Conservation (phyloP, 1,140 invertebrate species). For the Aphaenogaster rudis region DNA sequence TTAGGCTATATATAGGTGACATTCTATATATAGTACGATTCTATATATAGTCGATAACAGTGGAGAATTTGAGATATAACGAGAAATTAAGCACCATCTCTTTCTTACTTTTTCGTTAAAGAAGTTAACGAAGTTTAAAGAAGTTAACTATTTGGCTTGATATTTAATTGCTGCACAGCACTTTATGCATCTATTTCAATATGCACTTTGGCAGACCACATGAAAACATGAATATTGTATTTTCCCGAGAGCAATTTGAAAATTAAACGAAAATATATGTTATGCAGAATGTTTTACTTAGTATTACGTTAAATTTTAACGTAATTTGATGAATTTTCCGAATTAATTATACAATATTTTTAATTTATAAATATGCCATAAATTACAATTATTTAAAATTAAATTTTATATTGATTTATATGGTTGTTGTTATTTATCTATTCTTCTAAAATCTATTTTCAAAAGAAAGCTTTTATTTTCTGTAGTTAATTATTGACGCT, state of each 20-base stretch:
- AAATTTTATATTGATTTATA: constrained; percentile 3
- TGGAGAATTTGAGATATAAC: neutral
- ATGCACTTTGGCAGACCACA: constrained; percentile 11
- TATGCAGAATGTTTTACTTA: neutral
- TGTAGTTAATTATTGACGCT: neutral
- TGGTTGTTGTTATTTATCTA: neutral
- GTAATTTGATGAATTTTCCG: neutral
- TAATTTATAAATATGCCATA: neutral
- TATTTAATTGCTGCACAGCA: neutral
- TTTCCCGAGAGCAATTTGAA: neutral
- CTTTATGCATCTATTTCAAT: neutral
- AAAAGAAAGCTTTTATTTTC: neutral
- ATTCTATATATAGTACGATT: too few species aligned
- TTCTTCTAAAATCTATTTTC: neutral
- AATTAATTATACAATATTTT: neutral
- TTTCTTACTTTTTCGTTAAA: neutral
- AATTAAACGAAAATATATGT: constrained; percentile 9
- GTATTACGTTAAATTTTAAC: constrained; percentile 17
- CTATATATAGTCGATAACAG: neutral
- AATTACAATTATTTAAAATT: neutral
- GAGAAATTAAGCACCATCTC: neutral
- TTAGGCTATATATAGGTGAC: neutral
- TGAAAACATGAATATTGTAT: constrained; percentile 20
- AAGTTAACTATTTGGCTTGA: neutral
- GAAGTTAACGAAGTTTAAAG: neutral